Evolutionary conservation across 2,797 vertebrate species (phyloP).

Genomic region (Enteromius treurensis): DNA sequence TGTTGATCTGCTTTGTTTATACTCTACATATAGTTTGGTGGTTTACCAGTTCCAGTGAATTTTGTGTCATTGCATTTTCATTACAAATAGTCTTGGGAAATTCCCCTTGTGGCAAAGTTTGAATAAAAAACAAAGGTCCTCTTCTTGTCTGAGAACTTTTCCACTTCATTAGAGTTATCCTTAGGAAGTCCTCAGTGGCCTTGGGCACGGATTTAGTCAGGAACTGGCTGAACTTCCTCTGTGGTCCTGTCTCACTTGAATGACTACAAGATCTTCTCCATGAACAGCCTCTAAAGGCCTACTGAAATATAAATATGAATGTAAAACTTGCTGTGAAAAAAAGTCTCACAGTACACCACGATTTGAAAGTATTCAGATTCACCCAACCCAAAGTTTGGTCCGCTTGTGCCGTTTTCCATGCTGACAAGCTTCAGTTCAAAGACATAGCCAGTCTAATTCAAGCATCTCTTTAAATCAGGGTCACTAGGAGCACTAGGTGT

Average conservation of each 20-base stretch:
- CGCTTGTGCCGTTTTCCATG: constrained; percentile 22
- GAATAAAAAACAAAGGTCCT: constrained; percentile 48
- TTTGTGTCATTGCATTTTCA: constrained; percentile 33
- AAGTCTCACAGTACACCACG: background rate
- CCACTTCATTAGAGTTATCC: constrained; percentile 55
- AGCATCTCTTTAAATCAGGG: constrained; percentile 13
- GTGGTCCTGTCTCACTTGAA: constrained; percentile 38
- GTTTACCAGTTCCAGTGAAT: constrained; percentile 35
- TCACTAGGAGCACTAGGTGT: constrained; percentile 15
- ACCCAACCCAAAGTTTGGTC: constrained; percentile 16
- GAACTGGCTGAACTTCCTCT: constrained; percentile 48
- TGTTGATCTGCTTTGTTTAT: constrained; percentile 32
- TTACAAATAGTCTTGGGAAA: constrained; percentile 49
- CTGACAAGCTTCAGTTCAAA: constrained; percentile 25
- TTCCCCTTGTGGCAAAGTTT: constrained; percentile 23
- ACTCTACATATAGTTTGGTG: constrained; percentile 22
- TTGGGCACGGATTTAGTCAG: constrained; percentile 38
- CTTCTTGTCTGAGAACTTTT: constrained; percentile 55
- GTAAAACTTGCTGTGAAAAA: background rate
- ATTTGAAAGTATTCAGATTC: constrained; percentile 22
- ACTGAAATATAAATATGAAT: constrained; percentile 22
- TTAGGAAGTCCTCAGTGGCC: constrained; percentile 40
- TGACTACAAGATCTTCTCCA: constrained; percentile 27
- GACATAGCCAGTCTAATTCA: constrained; percentile 30
- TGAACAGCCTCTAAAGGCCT: constrained; percentile 36